phyloP scores from a whole-genome alignment of 2,888 invertebrate genomes.

The Tromatobia lineatoria region DNA sequence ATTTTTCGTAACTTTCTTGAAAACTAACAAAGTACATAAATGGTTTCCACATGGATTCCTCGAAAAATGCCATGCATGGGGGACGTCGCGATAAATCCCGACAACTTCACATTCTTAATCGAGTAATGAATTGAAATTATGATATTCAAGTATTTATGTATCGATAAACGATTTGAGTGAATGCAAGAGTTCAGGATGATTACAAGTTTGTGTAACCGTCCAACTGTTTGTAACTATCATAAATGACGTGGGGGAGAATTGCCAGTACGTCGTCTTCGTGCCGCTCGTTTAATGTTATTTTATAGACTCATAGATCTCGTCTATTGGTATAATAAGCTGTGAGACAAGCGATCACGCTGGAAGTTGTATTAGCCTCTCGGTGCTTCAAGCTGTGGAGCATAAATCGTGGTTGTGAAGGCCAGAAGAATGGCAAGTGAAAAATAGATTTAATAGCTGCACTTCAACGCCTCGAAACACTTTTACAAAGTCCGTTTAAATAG shows the following conservation, averaged over 20 bases:
- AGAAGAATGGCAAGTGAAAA: background rate
- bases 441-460: background rate
- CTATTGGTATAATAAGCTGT: background rate
- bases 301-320: background rate
- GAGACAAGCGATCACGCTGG: background rate
- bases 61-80: too few relatives aligned
- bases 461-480: background rate
- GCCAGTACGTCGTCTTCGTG: background rate
- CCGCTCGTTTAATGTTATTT: background rate
- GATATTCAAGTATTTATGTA: too few relatives aligned
- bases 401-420: conserved; percentile 1
- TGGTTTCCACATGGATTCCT: too few relatives aligned
- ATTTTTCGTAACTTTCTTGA: too few relatives aligned
- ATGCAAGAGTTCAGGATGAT: too few relatives aligned
- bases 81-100: too few relatives aligned
- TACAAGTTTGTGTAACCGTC: too few relatives aligned
- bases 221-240: background rate
- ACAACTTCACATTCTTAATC: too few relatives aligned
- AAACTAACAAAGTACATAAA: too few relatives aligned
- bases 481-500: background rate
- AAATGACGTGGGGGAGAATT: background rate
- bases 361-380: background rate
- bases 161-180: too few relatives aligned
- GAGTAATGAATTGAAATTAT: too few relatives aligned
- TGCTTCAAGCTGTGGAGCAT: background rate